phyloP scores from a whole-genome alignment of 1,140 invertebrate species.

The Dendroctonus ponderosae region DNA sequence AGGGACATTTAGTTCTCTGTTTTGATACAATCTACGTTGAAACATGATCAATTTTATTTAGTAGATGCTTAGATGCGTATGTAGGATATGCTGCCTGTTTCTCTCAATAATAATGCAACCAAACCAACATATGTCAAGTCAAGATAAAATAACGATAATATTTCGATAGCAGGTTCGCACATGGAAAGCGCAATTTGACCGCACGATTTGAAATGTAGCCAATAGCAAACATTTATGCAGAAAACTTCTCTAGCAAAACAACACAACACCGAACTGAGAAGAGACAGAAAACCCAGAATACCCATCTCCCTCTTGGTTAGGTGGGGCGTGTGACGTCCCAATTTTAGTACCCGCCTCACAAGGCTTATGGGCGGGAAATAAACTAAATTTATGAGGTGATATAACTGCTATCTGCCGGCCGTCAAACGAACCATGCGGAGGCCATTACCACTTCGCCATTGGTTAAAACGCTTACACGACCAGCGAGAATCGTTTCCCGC shows the following conservation, averaged over 20 bases:
- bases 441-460: conserved; percentile 52
- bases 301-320: conserved; percentile 25
- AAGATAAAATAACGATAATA: conserved; percentile 20
- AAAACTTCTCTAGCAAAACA: conserved; percentile 17
- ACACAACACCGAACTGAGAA: conserved; percentile 4
- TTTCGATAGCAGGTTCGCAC: conserved; percentile 23
- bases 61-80: too few species aligned
- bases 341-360: conserved; percentile 44
- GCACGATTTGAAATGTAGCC: conserved; percentile 29
- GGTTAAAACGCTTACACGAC: conserved; percentile 40
- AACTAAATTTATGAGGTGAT: conserved; percentile 52
- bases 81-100: too few species aligned
- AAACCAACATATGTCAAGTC: too few species aligned
- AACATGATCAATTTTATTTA: conserved; percentile 1
- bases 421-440: conserved; percentile 51
- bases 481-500: neutral
- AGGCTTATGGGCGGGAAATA: conserved; percentile 50
- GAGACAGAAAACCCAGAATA: conserved; percentile 26
- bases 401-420: conserved; percentile 53
- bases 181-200: conserved; percentile 25
- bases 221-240: conserved; percentile 19
- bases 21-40: neutral
- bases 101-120: too few species aligned
- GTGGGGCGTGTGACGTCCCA: conserved; percentile 38
- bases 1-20: too few species aligned